Conservation (phyloP, 1,140 invertebrate species). For the Zaprionus ornatus region DNA sequence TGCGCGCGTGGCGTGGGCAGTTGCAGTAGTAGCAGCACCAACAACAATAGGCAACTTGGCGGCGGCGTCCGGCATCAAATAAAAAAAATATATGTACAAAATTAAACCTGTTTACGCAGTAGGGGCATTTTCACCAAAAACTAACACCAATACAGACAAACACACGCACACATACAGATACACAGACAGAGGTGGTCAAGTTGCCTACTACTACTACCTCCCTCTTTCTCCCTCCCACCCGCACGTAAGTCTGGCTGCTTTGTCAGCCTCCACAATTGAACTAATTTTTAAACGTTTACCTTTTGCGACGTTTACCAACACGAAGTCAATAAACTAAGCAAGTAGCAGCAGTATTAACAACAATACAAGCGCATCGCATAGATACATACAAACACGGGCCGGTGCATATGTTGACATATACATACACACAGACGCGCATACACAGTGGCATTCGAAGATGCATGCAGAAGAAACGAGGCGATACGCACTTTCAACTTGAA, state of each 20-base stretch:
- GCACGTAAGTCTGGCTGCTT: neutral
- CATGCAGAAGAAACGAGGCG: conserved; percentile 1
- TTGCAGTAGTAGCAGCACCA: conserved; percentile 20
- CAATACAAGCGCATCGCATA: conserved; percentile 11
- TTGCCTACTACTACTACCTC: neutral
- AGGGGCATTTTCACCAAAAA: conserved; percentile 55
- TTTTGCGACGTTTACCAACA: conserved; percentile 44
- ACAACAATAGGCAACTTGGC: conserved; percentile 16
- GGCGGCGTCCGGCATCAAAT: conserved; percentile 44
- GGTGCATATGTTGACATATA: conserved; percentile 36
- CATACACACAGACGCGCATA: conserved; percentile 4
- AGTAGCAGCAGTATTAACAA: conserved; percentile 2
- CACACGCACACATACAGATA: neutral
- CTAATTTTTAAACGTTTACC: conserved; percentile 55
- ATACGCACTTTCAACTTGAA: conserved; percentile 45
- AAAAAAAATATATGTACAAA: conserved; percentile 31
- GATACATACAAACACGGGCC: conserved; percentile 23
- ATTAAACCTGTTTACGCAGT: conserved; percentile 51
- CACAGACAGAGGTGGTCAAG: conserved; percentile 37
- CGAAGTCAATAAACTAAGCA: conserved; percentile 11
- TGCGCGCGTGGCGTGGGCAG: conserved; percentile 48
- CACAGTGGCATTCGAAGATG: neutral
- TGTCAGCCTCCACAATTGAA: conserved; percentile 36
- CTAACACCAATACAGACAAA: conserved; percentile 14
- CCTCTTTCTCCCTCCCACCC: conserved; percentile 8